Evolutionary conservation across 2,888 invertebrate genomes (phyloP).

Genomic region (Calameuta idolon): DNA sequence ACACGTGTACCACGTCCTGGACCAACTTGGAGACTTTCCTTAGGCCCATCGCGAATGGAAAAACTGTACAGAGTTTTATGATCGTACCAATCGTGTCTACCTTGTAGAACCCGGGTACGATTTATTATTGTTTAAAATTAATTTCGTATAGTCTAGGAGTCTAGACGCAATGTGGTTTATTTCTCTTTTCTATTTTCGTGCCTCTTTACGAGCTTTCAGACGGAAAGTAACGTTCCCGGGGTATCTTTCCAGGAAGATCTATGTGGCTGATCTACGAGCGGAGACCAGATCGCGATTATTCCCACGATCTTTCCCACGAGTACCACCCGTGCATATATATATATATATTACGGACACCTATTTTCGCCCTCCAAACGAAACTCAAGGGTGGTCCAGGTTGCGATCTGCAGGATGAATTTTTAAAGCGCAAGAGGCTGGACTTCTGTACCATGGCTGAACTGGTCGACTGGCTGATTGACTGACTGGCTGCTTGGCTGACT

Average conservation of each 20-base stretch:
- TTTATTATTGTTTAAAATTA: conserved; percentile 1
- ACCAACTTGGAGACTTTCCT: background rate
- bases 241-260: background rate
- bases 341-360: background rate
- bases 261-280: background rate
- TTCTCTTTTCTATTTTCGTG: background rate
- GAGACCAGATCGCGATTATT: background rate
- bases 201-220: background rate
- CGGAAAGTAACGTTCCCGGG: background rate
- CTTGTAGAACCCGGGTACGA: background rate
- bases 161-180: background rate
- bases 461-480: background rate
- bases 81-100: background rate
- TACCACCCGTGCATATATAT: background rate
- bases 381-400: background rate
- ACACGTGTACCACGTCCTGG: background rate
- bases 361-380: background rate
- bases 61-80: background rate
- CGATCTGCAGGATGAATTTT: background rate
- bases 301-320: background rate
- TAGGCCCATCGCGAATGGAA: background rate
- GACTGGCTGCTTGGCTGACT: background rate
- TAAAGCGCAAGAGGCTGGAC: background rate
- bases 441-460: background rate
- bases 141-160: background rate